Conservation (phyloP, 2,888 invertebrate genomes). For the Loripinus fragilis region DNA sequence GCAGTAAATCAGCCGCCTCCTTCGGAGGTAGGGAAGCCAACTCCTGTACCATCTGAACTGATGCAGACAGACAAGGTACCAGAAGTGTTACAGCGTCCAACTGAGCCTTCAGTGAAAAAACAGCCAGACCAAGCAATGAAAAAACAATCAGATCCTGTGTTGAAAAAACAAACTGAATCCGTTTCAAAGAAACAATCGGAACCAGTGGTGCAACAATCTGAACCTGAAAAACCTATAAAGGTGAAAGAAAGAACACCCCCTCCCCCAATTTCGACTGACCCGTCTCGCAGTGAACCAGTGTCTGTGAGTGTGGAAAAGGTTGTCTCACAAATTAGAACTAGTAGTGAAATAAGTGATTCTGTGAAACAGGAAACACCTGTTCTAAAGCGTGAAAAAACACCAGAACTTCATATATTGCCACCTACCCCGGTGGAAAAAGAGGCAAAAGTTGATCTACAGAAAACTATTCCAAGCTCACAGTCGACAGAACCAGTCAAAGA, state of each 20-base stretch:
- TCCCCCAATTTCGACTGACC: conserved; percentile 26
- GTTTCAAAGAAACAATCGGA: neutral
- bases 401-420: conserved; percentile 53
- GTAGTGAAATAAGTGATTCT: conserved; percentile 13
- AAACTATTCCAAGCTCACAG: conserved; percentile 23
- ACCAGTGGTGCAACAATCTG: neutral
- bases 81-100: neutral
- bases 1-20: neutral
- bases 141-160: neutral
- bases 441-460: conserved; percentile 36
- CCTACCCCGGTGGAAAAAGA: conserved; percentile 59
- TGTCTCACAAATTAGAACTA: conserved; percentile 15
- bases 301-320: conserved; percentile 44
- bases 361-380: conserved; percentile 9
- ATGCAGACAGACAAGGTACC: neutral
- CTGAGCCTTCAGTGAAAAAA: neutral
- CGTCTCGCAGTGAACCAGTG: conserved; percentile 31
- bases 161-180: neutral
- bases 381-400: conserved; percentile 37
- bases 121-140: conserved; percentile 1
- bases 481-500: conserved; percentile 13
- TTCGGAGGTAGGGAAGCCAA: neutral
- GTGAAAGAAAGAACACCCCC: conserved; percentile 1
- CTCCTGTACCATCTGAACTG: neutral
- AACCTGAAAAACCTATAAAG: neutral